Evolutionary conservation across 1,140 invertebrate species (phyloP).

Genomic region (Parasteatoda tepidariorum): DNA sequence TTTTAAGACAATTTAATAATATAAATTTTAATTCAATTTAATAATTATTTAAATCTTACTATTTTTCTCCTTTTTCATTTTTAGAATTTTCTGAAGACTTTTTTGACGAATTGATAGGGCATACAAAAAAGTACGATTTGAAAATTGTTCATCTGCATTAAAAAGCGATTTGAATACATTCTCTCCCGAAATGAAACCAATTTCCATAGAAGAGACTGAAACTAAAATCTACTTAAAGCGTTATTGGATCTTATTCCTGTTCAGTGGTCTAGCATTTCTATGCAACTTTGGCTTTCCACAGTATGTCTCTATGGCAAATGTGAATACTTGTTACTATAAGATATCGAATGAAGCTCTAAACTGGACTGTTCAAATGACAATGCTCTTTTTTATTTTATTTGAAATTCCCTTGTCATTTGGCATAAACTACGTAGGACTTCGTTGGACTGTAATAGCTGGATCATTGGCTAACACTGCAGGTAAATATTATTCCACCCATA

Average conservation of each 20-base stretch:
- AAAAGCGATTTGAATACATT: too few species aligned
- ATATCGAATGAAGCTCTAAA: slow-evolving; percentile 82
- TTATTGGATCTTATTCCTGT: slow-evolving; percentile 89
- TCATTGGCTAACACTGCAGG: slow-evolving; percentile 87
- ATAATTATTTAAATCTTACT: too few species aligned
- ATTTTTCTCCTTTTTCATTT: too few species aligned
- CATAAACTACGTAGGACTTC: slow-evolving; percentile 89
- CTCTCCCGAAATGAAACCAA: too few species aligned
- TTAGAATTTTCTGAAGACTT: too few species aligned
- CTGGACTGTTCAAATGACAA: slow-evolving; percentile 97
- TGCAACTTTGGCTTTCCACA: slow-evolving; percentile 79
- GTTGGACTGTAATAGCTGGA: slow-evolving; percentile 85
- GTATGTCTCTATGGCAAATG: slow-evolving; percentile 69
- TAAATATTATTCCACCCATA: too few species aligned
- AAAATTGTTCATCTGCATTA: too few species aligned
- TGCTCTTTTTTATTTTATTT: slow-evolving; percentile 95
- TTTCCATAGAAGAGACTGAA: too few species aligned
- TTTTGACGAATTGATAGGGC: too few species aligned
- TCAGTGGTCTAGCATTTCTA: slow-evolving; percentile 89
- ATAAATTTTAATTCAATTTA: too few species aligned
- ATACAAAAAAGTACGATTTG: too few species aligned
- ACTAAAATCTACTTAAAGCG: slow-evolving; percentile 69
- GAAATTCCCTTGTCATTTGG: slow-evolving; percentile 96
- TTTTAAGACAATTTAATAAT: too few species aligned
- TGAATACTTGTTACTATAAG: slow-evolving; percentile 68